Evolutionary conservation across 2,113 vertebrate genomes (phyloP).

Genomic region (Austrofundulus limnaeus): DNA sequence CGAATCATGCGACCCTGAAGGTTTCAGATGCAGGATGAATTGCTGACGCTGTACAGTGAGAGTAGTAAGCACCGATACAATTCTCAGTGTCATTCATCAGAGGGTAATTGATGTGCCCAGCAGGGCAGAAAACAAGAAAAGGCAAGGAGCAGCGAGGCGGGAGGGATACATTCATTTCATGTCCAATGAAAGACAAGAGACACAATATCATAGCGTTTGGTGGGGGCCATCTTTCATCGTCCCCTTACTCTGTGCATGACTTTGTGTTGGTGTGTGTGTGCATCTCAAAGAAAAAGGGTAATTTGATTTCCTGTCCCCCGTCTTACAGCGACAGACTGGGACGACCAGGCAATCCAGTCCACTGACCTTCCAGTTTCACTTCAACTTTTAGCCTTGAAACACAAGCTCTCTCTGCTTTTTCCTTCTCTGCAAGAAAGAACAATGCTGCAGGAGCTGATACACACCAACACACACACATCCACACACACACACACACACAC

Average conservation of each 20-base stretch:
- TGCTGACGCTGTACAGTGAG: conserved; percentile 50
- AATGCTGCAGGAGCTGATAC: conserved; percentile 12
- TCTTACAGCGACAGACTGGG: conserved; percentile 41
- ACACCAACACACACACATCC: conserved; percentile 7
- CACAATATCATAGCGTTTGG: conserved; percentile 67
- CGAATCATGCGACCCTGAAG: conserved; percentile 32
- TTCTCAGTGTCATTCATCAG: conserved; percentile 66
- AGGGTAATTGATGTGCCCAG: conserved; percentile 65
- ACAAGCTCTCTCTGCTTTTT: conserved; percentile 37
- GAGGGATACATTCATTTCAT: conserved; percentile 63
- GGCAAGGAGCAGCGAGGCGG: conserved; percentile 24
- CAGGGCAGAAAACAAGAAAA: conserved; percentile 65
- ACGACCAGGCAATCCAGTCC: conserved; percentile 48
- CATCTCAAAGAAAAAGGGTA: conserved; percentile 43
- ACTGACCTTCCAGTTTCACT: conserved; percentile 68
- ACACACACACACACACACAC: conserved; percentile 3
- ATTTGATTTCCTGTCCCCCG: conserved; percentile 60
- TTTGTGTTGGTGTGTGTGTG: conserved; percentile 23
- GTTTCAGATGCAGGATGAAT: conserved; percentile 44
- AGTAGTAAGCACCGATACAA: conserved; percentile 47
- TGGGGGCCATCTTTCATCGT: conserved; percentile 61
- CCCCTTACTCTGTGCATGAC: conserved; percentile 46
- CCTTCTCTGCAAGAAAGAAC: conserved; percentile 39
- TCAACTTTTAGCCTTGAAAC: conserved; percentile 68
- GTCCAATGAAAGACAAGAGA: conserved; percentile 64